Conservation (phyloP, 2,797 vertebrate genomes). For the Sarcoramphus papa region DNA sequence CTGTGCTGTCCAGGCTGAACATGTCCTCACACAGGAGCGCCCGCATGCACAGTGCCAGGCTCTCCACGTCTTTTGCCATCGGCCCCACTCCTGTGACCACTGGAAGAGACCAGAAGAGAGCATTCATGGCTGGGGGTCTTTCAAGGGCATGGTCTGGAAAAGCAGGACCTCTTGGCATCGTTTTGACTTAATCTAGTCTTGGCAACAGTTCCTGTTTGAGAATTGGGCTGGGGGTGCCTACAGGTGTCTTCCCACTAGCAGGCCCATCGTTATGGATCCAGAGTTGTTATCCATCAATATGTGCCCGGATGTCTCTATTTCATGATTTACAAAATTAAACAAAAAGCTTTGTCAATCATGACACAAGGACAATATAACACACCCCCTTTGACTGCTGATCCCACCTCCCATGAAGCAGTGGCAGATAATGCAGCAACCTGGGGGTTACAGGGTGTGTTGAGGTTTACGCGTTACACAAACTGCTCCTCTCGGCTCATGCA, state of each 20-base stretch:
- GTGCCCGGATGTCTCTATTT: accelerated
- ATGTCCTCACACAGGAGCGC: constrained; percentile 87
- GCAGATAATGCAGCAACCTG: background rate
- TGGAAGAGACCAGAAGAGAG: constrained; percentile 9
- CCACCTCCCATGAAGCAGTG: background rate
- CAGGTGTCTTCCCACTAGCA: background rate
- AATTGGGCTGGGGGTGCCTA: background rate
- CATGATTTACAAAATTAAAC: background rate
- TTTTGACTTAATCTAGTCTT: background rate
- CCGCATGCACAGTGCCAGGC: constrained; percentile 84
- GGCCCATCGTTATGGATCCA: background rate
- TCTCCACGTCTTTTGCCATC: constrained; percentile 87
- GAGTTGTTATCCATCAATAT: background rate
- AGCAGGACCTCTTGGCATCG: background rate
- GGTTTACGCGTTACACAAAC: background rate
- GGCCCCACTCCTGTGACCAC: constrained; percentile 75
- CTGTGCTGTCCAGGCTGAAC: constrained; percentile 87
- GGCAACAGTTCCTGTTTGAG: background rate
- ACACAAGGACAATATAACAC: background rate
- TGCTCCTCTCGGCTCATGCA: background rate
- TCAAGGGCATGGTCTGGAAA: background rate
- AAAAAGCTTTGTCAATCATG: background rate
- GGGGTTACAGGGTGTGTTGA: background rate
- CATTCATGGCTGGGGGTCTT: background rate
- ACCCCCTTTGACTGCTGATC: background rate